Evolutionary conservation across 2,113 vertebrate species (phyloP).

Genomic region (Dipodomys merriami): DNA sequence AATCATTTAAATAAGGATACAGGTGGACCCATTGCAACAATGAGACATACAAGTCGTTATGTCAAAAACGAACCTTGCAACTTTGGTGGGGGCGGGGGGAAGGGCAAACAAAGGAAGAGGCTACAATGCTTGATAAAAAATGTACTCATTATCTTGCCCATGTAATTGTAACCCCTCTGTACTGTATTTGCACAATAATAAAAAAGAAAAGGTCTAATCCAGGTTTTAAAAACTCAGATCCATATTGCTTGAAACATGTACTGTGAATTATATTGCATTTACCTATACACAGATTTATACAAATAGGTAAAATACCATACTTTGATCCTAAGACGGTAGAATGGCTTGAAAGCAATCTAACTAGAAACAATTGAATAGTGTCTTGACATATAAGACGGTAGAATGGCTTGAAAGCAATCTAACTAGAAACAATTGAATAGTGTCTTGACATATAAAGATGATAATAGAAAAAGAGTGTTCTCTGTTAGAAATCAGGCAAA

Average conservation of each 20-base stretch:
- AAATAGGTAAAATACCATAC: slow-evolving; percentile 45
- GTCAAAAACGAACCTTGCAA: no score
- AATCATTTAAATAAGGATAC: no score
- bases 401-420: background rate
- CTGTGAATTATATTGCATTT: background rate
- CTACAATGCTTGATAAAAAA: no score
- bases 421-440: slow-evolving; percentile 36
- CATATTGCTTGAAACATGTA: background rate
- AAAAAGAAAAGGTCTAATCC: background rate
- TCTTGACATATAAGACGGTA: slow-evolving; percentile 64
- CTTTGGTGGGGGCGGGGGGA: no score
- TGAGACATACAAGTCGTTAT: no score
- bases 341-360: background rate
- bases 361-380: slow-evolving; percentile 43
- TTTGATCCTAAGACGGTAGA: slow-evolving; percentile 42
- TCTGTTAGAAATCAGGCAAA: slow-evolving; percentile 52
- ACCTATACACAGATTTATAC: background rate
- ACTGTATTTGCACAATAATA: no score
- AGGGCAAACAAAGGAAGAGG: no score
- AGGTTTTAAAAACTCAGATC: background rate
- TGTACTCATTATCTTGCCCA: no score
- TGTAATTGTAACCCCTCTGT: no score
- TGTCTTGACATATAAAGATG: slow-evolving; percentile 66
- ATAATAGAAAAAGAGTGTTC: slow-evolving; percentile 67
- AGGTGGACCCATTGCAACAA: no score